Evolutionary conservation across 2,888 invertebrate species (phyloP).

Genomic region (Hypsopygia costalis): DNA sequence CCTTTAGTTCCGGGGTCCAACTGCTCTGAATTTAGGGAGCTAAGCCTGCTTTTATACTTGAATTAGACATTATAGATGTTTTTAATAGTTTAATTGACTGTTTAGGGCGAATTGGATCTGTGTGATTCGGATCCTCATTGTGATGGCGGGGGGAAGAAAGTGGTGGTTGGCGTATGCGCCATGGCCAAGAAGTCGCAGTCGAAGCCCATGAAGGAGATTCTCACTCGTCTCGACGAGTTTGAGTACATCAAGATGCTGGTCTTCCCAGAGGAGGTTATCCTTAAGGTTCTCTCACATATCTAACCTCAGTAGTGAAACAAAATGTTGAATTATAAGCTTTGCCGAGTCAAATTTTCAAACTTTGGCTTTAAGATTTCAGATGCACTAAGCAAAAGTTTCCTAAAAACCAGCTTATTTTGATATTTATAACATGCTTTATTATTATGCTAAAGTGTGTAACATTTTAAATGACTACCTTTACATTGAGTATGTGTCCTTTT

Average conservation of each 20-base stretch:
- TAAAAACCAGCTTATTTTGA: too few relatives aligned
- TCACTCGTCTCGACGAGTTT: conserved; percentile 96
- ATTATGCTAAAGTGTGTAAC: too few relatives aligned
- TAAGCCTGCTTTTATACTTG: too few relatives aligned
- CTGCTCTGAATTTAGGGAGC: too few relatives aligned
- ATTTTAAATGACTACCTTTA: too few relatives aligned
- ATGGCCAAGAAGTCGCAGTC: conserved; percentile 99
- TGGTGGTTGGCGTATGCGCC: conserved; percentile 98
- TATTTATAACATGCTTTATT: neutral
- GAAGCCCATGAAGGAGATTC: conserved; percentile 99
- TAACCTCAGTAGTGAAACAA: conserved; percentile 73
- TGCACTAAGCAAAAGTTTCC: too few relatives aligned
- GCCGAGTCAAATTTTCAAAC: neutral
- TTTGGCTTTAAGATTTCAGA: conserved; percentile 2
- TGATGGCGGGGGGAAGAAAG: conserved; percentile 89
- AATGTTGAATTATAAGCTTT: conserved; percentile 32
- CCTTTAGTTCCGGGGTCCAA: too few relatives aligned
- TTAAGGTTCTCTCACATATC: conserved; percentile 86
- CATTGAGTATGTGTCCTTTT: too few relatives aligned
- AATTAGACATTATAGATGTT: too few relatives aligned
- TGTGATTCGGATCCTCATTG: conserved; percentile 84
- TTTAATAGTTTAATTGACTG: too few relatives aligned
- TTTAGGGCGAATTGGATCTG: conserved; percentile 88
- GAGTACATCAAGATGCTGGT: conserved; percentile 97
- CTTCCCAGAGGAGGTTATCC: conserved; percentile 97